Conservation (phyloP, 2,113 vertebrate genomes). For the Ammodytes marinus region DNA sequence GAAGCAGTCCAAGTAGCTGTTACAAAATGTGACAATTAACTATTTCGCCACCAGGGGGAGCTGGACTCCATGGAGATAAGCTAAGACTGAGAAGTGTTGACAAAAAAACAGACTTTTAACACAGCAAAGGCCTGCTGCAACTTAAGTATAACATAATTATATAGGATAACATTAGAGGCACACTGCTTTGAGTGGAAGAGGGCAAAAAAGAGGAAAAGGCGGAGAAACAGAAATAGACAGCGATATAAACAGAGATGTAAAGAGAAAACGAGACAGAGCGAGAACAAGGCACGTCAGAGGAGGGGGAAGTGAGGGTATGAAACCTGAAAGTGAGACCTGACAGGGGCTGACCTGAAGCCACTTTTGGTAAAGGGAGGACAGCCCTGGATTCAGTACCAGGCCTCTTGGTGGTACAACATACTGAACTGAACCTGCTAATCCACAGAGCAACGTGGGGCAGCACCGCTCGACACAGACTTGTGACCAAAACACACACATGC, state of each 20-base stretch:
- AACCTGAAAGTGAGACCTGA: slow-evolving; percentile 54
- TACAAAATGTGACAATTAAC: slow-evolving; percentile 4
- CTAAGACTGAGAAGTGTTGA: slow-evolving; percentile 14
- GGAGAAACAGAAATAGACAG: not conserved
- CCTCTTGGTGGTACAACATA: slow-evolving; percentile 34
- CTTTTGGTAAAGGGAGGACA: slow-evolving; percentile 33
- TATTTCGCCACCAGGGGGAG: slow-evolving; percentile 67
- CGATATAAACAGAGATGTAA: not conserved
- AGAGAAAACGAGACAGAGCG: not conserved
- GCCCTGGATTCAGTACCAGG: slow-evolving; percentile 43
- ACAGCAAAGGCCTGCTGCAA: not conserved
- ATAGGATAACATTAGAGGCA: not conserved
- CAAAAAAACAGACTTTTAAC: slow-evolving; percentile 14
- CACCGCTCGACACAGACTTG: slow-evolving; percentile 24
- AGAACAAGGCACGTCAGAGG: slow-evolving; percentile 13
- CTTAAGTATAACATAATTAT: not conserved
- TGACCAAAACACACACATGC: slow-evolving; percentile 29
- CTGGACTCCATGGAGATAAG: slow-evolving; percentile 1
- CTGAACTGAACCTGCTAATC: slow-evolving; percentile 41
- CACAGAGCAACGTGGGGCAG: slow-evolving; percentile 12
- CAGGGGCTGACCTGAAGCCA: slow-evolving; percentile 29
- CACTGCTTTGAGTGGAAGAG: not conserved
- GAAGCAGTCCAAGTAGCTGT: not conserved
- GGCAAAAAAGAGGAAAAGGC: not conserved
- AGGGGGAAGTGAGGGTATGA: slow-evolving; percentile 48